These are phyloP conservation scores for Buteo buteo DNA, from an alignment of 2,113 vertebrate species.

Conservation along the genomic window DNA sequence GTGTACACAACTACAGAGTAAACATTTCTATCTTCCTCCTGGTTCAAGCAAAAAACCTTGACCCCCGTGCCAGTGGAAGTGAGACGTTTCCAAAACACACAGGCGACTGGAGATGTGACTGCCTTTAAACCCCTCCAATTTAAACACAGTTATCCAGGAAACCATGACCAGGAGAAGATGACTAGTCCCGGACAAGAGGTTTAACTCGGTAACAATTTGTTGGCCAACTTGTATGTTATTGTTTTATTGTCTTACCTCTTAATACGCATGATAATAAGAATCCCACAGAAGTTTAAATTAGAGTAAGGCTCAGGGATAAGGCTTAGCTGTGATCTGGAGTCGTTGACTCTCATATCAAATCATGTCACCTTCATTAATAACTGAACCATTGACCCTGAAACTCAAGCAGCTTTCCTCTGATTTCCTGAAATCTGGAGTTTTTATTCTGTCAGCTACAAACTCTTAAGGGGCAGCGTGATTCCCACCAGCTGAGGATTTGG, in stretches of 20 bases:
- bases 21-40: slow-evolving; percentile 19
- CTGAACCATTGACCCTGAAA: slow-evolving; percentile 1
- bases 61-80: neutral
- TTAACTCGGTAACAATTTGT: neutral
- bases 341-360: neutral
- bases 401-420: neutral
- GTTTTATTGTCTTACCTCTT: neutral
- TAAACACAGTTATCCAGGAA: slow-evolving; percentile 22
- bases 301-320: neutral
- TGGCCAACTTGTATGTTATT: neutral
- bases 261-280: neutral
- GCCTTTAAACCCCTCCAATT: neutral
- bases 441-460: neutral
- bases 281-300: neutral
- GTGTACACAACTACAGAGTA: neutral
- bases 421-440: neutral
- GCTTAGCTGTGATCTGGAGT: neutral
- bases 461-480: neutral
- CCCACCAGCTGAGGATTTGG: neutral
- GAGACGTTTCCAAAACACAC: slow-evolving; percentile 5
- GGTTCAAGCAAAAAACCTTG: slow-evolving; percentile 13
- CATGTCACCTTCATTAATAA: neutral
- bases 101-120: neutral
- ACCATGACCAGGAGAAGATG: neutral
- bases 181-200: neutral